Conservation (phyloP, 2,888 invertebrate species). For the Drosophila incognita region DNA sequence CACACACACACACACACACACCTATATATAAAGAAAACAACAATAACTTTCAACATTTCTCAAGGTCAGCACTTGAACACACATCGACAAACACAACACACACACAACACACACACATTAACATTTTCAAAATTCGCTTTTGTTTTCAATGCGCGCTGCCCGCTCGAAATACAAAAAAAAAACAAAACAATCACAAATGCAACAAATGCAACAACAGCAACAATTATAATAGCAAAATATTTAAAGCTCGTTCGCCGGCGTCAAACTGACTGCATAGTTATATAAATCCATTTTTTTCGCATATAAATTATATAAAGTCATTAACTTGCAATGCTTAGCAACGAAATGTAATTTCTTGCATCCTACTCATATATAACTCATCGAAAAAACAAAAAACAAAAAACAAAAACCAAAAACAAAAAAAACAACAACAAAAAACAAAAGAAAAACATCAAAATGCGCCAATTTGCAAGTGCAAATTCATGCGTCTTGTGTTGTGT, state of each 20-base stretch:
- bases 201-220: conserved; percentile 22
- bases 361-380: conserved; percentile 45
- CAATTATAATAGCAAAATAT: conserved; percentile 10
- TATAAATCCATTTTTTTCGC: conserved; percentile 25
- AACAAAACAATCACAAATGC: conserved; percentile 1
- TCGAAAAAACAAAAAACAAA: not conserved
- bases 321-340: conserved; percentile 55
- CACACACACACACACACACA: no score
- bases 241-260: conserved; percentile 34
- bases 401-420: conserved; percentile 2
- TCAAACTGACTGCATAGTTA: conserved; percentile 57
- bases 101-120: not conserved
- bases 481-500: conserved; percentile 20
- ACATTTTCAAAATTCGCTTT: conserved; percentile 25
- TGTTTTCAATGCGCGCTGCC: conserved; percentile 30
- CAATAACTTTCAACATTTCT: conserved; percentile 31
- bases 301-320: conserved; percentile 52
- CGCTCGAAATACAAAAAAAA: conserved; percentile 21
- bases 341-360: conserved; percentile 74
- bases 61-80: conserved; percentile 40
- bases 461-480: conserved; percentile 16
- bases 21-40: conserved; percentile 20
- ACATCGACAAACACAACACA: conserved; percentile 13
- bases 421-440: not conserved
- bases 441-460: not conserved